Evolutionary conservation across 2,797 vertebrate genomes (phyloP), one percentile per base, ranked within the genome.

Genomic region (Paramormyrops hopkinsi): DNA sequence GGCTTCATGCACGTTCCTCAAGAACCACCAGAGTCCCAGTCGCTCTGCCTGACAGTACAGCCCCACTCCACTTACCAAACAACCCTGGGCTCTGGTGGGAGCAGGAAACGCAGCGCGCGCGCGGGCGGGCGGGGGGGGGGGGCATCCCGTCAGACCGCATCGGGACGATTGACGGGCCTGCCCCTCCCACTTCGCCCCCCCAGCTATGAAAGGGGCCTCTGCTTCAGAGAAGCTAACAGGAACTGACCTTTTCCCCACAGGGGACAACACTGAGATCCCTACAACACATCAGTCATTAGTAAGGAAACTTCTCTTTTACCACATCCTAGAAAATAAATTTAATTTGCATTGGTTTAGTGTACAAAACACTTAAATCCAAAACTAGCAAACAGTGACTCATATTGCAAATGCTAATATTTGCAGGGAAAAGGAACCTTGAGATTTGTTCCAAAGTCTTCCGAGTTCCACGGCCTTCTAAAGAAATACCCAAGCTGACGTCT

Each of bases 61-160:
- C 51, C 51, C 86, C 56, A 22, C 90, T 84, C 84, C 89, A 53
- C 88, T 84, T 62, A 85, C 25, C 88, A 87, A 76, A 33, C 86
- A 88, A 65, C 85, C 65, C 37, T 1, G 37, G 76, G 79, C 89
- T 89, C 87, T 65, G 22, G 76, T 88, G 88, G 82, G 83, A 89
- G 65, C 37, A 19, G 53, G 25, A 51, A 89, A 89, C 82, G 88
- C 3, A 19, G 79, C 1, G 0, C 5, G 33, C 88, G 19, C 14
- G 90, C 90, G 92, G 0, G 82, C 84, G 37, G 79, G 41, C 90
- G 90, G 92, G 29, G 89, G 19, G 48, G 90, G 90, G 92, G 0
- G 79, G 44, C 9, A 59, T 51, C 41, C 83, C 59, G 22, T 86
- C 12, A 33, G 14, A n/a, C 44, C 0, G 8, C 17, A 48, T 89